These are phyloP conservation scores for Lamellibrachia columna DNA, from an alignment of 2,888 invertebrate species.

Conservation along the genomic window DNA sequence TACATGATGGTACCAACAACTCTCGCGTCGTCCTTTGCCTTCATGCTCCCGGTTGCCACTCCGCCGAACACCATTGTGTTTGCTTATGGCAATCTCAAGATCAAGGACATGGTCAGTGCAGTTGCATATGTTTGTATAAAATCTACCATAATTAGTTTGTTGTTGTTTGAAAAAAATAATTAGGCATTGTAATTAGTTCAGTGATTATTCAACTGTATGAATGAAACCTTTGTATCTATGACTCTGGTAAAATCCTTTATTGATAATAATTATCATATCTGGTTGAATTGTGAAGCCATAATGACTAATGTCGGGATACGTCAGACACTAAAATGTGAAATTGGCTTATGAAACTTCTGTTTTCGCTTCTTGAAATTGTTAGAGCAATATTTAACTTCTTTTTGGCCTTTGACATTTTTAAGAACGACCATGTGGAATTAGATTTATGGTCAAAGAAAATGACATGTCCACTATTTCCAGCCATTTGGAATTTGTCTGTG, in stretches of 20 bases:
- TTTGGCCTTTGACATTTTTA: not conserved
- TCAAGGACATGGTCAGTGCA: constrained; percentile 63
- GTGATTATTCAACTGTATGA: too few relatives aligned
- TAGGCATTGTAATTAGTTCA: too few relatives aligned
- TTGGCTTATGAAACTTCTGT: too few relatives aligned
- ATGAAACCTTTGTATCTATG: too few relatives aligned
- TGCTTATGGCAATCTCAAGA: constrained; percentile 66
- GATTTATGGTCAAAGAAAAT: too few relatives aligned
- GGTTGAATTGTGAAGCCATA: not conserved
- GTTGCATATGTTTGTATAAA: not conserved
- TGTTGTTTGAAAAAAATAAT: not conserved
- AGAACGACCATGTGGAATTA: too few relatives aligned
- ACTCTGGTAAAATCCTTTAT: too few relatives aligned
- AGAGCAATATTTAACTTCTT: not conserved
- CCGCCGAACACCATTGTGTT: constrained; percentile 94
- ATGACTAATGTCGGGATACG: too few relatives aligned
- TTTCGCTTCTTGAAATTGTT: too few relatives aligned
- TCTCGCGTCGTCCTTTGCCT: constrained; percentile 86
- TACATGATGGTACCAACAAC: constrained; percentile 90
- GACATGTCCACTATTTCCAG: not conserved
- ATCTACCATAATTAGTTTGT: not conserved
- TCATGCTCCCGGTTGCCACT: constrained; percentile 93
- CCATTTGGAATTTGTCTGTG: not conserved
- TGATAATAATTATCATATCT: not conserved
- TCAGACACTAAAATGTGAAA: too few relatives aligned